These are phyloP conservation scores for Odiellus spinosus DNA, from an alignment of 2,888 invertebrate genomes.

Conservation along the genomic window DNA sequence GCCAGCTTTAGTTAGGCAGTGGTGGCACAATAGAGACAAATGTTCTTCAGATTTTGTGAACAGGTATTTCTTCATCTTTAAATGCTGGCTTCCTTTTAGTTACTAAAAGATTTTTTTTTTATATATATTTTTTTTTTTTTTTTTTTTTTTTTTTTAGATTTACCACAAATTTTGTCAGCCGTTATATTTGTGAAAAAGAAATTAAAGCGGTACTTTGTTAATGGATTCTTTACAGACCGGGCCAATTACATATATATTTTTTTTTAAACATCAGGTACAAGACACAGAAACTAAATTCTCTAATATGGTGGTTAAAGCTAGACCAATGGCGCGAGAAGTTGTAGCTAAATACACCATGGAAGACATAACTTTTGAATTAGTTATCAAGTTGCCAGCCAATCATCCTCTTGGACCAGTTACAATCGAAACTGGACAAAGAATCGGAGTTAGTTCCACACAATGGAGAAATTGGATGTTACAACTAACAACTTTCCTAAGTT, in stretches of 20 bases:
- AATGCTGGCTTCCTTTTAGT: no score
- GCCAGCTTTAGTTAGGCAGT: slow-evolving; percentile 56
- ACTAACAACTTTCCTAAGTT: slow-evolving; percentile 64
- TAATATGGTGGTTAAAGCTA: slow-evolving; percentile 38
- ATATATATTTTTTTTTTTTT: no score
- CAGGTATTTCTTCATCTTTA: slow-evolving; percentile 33
- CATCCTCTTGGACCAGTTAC: slow-evolving; percentile 65
- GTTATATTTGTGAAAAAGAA: slow-evolving; percentile 48
- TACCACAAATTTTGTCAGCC: slow-evolving; percentile 45
- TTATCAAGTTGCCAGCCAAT: slow-evolving; percentile 57
- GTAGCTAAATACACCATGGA: slow-evolving; percentile 64
- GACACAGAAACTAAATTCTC: not conserved
- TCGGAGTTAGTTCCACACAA: slow-evolving; percentile 48
- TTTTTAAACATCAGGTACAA: not conserved
- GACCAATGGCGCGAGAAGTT: slow-evolving; percentile 56
- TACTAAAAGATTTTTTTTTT: no score
- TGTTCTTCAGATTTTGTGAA: slow-evolving; percentile 49
- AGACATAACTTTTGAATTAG: slow-evolving; percentile 60
- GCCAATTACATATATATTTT: not conserved
- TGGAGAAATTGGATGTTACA: slow-evolving; percentile 63
- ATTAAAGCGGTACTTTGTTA: slow-evolving; percentile 39
- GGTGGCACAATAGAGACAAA: slow-evolving; percentile 52
- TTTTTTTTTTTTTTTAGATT: slow-evolving; percentile 7
- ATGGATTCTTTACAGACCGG: not conserved
- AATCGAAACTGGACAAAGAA: slow-evolving; percentile 43